Conservation (phyloP, 2,797 vertebrate species). For the Lycodopsis pacificus region DNA sequence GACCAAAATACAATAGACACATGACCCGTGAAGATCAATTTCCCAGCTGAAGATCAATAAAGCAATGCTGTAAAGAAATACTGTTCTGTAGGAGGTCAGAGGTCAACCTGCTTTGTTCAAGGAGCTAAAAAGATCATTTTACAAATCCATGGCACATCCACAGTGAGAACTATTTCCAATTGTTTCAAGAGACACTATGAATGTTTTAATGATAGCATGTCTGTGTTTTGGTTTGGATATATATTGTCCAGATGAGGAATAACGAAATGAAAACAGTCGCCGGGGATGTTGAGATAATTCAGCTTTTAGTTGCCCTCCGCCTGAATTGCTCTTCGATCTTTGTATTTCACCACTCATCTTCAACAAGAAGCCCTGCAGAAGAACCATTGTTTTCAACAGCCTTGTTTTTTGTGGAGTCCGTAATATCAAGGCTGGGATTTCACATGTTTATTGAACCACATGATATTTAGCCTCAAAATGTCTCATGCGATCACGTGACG, state of each 20-base stretch:
- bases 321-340: constrained; percentile 26
- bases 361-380: constrained; percentile 23
- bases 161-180: not conserved
- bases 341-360: not conserved
- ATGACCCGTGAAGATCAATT: not conserved
- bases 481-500: constrained; percentile 13
- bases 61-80: not conserved
- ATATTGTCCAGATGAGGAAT: not conserved
- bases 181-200: not conserved
- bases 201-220: not conserved
- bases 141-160: not conserved
- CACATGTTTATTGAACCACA: constrained; percentile 32
- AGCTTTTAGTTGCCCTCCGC: not conserved
- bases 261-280: constrained; percentile 22
- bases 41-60: not conserved
- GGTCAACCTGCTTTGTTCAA: constrained; percentile 7
- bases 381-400: constrained; percentile 25
- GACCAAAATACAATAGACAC: too few relatives aligned
- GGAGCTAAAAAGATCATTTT: not conserved
- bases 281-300: constrained; percentile 1
- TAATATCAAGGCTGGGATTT: constrained; percentile 15
- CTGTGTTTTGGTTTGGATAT: not conserved
- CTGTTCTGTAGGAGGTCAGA: not conserved
- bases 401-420: constrained; percentile 33
- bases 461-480: constrained; percentile 52